Conservation (phyloP, 2,113 vertebrate species). For the Mustela nigripes region DNA sequence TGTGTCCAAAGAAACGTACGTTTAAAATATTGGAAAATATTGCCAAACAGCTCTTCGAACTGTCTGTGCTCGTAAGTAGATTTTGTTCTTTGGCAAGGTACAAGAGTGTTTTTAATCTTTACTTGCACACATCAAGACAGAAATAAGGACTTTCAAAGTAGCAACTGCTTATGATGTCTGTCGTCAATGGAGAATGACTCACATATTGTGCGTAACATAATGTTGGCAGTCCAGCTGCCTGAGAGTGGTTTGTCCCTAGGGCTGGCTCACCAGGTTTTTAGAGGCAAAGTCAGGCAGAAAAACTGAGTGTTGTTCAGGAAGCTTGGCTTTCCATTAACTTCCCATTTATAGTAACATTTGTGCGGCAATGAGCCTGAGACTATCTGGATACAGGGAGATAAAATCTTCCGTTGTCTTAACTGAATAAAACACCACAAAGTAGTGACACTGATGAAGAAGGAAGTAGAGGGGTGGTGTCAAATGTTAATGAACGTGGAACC, state of each 20-base stretch:
- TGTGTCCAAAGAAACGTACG: not conserved
- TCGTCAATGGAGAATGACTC: not conserved
- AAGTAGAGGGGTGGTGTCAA: not conserved
- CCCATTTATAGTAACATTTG: not conserved
- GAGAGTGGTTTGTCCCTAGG: not conserved
- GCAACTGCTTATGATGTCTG: not conserved
- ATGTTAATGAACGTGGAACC: not conserved
- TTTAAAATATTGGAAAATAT: constrained; percentile 41
- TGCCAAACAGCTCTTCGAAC: not conserved
- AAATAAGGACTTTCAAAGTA: not conserved
- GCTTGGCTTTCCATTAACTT: not conserved
- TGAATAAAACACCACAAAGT: not conserved
- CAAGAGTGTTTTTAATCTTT: not conserved
- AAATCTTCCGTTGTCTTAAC: not conserved
- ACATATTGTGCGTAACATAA: not conserved
- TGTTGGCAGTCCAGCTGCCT: not conserved
- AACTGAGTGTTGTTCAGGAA: not conserved
- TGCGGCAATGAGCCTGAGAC: not conserved
- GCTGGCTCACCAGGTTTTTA: not conserved
- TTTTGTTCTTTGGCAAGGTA: constrained; percentile 54
- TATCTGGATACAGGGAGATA: not conserved
- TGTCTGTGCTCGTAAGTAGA: not conserved
- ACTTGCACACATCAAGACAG: not conserved
- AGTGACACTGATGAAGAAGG: not conserved
- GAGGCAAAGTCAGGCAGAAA: constrained; percentile 13